Base-by-base conservation (phyloP, 2,888 invertebrate species). In the Troilus luridus region DNA sequence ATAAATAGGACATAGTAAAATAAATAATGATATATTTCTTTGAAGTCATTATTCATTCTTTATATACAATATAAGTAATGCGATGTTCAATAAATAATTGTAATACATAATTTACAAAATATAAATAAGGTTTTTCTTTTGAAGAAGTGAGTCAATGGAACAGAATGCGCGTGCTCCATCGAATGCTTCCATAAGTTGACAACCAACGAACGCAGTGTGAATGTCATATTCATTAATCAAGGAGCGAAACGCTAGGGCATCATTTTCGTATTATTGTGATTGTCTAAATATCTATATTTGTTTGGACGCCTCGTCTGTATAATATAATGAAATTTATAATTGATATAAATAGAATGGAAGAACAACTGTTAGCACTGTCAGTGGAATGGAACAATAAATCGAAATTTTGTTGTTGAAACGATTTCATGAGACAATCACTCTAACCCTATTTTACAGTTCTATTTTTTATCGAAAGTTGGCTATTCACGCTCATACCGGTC, bases 21-120 rank as follows among this genome's bases (percentile, higher is more conserved):
- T 72, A 72, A 72, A 72, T 72, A 72, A 72, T 72, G 27, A 27
- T 72, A 72, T 14, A 27, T 27, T 12, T 64, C 27, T 62, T 21
- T 21, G 9, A 62, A 27, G 24, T 72, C 27, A 72, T 27, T 67
- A 67, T 67, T 11, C 12, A 0, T n/a, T 24, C 24, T 67, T 67
- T 67, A 24, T 72, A 27, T 72, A 72, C 72, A 72, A 72, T 27
- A 72, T 12, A 72, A 72, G 27, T 72, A 27, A 72, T 27, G 6
- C 14, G 14, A 67, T 21, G 3, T 24, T n/a, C 14, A 72, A 72
- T 27, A 27, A 72, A 72, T 14, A 72, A n/a, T 27, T 72, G 72
- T 72, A 72, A 72, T 72, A 72, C 72, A 72, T 27, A 72, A 72
- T 72, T 72, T 72, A 72, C 72, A 72, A 72, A 24, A 72, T 27